These are phyloP conservation scores for Lacanobia wlatinum DNA, from an alignment of 2,888 invertebrate species.

Conservation along the genomic window DNA sequence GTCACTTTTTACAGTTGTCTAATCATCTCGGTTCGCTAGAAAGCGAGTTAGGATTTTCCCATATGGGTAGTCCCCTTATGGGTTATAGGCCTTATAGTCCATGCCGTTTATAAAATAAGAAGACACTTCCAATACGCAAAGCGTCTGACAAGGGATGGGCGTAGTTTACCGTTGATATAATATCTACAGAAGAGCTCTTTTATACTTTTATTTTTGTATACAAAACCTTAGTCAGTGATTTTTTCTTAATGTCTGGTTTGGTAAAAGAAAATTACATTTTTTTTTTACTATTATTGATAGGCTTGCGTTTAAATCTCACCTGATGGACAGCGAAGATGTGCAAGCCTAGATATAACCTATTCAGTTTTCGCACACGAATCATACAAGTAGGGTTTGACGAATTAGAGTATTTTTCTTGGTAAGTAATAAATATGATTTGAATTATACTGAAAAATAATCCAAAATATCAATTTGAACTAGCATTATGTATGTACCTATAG, in stretches of 20 bases:
- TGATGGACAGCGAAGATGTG: no score
- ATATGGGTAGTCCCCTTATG: slow-evolving; percentile 20
- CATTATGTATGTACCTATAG: no score
- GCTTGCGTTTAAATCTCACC: no score
- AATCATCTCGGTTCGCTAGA: neutral
- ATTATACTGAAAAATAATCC: no score
- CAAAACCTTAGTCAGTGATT: neutral
- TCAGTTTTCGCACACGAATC: no score
- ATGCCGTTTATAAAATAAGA: slow-evolving; percentile 61
- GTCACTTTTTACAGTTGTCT: slow-evolving; percentile 8
- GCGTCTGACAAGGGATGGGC: slow-evolving; percentile 60
- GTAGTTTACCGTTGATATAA: slow-evolving; percentile 49
- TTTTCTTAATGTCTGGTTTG: neutral
- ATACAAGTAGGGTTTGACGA: no score
- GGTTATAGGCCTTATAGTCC: slow-evolving; percentile 62
- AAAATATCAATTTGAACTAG: neutral
- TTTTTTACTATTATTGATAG: no score
- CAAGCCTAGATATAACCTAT: no score
- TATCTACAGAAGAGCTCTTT: slow-evolving; percentile 61
- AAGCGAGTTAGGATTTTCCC: slow-evolving; percentile 27
- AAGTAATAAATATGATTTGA: no score
- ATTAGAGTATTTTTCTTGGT: no score
- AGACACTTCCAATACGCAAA: slow-evolving; percentile 63
- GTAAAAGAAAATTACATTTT: neutral
- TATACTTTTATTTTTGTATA: neutral